Base-by-base conservation (phyloP, 2,113 vertebrate genomes). In the Cervus canadensis region DNA sequence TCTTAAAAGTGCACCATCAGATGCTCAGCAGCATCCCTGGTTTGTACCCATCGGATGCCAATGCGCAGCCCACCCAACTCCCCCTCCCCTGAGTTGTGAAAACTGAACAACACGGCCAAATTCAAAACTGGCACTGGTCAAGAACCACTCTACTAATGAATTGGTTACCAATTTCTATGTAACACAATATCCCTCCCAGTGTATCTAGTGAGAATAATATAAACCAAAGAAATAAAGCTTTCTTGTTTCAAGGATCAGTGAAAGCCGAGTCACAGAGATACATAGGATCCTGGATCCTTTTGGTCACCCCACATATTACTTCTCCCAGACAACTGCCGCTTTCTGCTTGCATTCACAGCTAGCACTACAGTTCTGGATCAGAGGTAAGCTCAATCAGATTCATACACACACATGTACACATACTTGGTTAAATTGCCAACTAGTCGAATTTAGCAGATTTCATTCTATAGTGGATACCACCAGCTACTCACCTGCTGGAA, bases 1-100 rank as follows among this genome's bases (percentile, higher is more conserved):
- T 98, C 97, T 98, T 98, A 91, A 59, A 98, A 98, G 98, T 98
- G 98, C 40, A 26, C 15, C 40, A 76, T 43, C 0, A 3, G 16
- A 54, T 36, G 19, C 48, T 79, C 12, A 93, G 45, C 52, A 71
- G 3, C 56, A 28, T 28, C 40, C 21, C 45, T 89, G 59, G 11
- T 85, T 56, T 82, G 40, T 43, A n/a, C 30, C 28, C 6, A 33
- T 4, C 40, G n/a, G n/a, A 78, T 28, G 25, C n/a, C 26, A 21
- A 12, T 30, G 30, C 1, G 2, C 15, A 92, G 28, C 19, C 21
- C 19, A 71, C 5, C 67, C 67, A 40, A 40, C 5, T 74, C 19
- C 36, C 2, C 88, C 12, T 36, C 11, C 7, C 33, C 54, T 5
- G 2, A 54, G 12, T 15, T 59, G 28, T 86, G 60, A 92, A 43